Percentiles rank a stretch among this genome's conserved stretches.
Evolutionary conservation across 2,888 invertebrate species (phyloP).

Genomic region (Aleiodes leptofemur): DNA sequence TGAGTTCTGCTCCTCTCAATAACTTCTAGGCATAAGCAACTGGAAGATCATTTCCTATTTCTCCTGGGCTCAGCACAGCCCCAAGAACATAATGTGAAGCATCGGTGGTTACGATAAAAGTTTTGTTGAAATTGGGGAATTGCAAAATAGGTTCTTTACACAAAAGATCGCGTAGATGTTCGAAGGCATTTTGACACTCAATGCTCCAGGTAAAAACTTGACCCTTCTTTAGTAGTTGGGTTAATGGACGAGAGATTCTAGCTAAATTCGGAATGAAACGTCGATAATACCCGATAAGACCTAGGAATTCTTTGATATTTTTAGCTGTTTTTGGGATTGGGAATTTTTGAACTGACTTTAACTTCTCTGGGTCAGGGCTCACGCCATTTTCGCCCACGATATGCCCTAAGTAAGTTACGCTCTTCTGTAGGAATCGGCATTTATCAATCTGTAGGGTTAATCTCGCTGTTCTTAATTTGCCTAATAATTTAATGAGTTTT

Average conservation of each 20-base stretch:
- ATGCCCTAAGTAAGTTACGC: constrained; percentile 1
- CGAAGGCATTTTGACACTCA: background rate
- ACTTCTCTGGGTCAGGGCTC: background rate
- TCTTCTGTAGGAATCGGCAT: background rate
- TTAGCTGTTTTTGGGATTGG: constrained; percentile 10
- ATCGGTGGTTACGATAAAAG: constrained; percentile 9
- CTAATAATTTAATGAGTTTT: background rate
- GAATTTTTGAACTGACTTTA: constrained; percentile 1
- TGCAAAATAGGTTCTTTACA: constrained; percentile 20
- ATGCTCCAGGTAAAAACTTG: background rate
- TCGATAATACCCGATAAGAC: background rate
- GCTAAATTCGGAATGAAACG: background rate
- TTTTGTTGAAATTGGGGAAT: background rate
- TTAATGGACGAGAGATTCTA: constrained; percentile 23
- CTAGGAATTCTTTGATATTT: constrained; percentile 10
- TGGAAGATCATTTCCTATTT: constrained; percentile 59
- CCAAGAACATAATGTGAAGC: background rate
- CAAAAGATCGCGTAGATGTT: background rate
- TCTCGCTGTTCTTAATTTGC: constrained; percentile 4
- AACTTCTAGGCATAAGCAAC: constrained; percentile 56
- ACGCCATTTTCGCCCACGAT: background rate
- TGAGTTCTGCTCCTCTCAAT: constrained; percentile 38
- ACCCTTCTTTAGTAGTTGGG: constrained; percentile 24
- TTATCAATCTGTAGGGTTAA: constrained; percentile 7
- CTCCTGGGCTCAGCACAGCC: background rate